Evolutionary conservation across 53 echinoderm and acorn worm genomes (phyloP).

Genomic region (Temnopleurus reevesii): DNA sequence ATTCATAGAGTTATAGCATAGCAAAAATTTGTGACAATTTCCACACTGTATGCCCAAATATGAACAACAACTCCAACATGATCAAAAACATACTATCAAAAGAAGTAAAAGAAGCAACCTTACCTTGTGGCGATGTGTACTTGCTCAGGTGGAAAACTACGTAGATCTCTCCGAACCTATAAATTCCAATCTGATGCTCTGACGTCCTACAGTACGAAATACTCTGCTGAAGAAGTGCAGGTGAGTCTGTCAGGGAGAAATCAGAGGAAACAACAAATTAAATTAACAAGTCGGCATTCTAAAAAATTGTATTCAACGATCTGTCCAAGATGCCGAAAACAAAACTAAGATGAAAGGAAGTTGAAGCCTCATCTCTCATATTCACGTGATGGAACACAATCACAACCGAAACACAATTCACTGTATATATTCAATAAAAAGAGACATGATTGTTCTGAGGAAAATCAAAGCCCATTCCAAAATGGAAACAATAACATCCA

Average conservation of each 20-base stretch:
- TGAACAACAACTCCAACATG: too few relatives aligned
- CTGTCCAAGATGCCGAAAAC: too few relatives aligned
- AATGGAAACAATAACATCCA: not conserved
- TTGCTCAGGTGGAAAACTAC: constrained; percentile 3
- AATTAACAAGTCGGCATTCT: not conserved
- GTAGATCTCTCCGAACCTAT: not conserved
- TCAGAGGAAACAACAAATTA: not conserved
- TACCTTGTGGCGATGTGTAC: constrained; percentile 16
- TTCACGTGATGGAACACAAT: too few relatives aligned
- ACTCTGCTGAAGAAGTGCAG: not conserved
- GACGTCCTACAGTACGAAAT: not conserved
- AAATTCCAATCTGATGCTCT: not conserved
- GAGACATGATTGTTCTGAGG: too few relatives aligned
- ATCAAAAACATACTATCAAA: too few relatives aligned
- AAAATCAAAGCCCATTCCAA: not conserved
- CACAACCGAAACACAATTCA: too few relatives aligned
- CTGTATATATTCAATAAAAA: too few relatives aligned
- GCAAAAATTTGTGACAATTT: too few relatives aligned
- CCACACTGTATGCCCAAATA: too few relatives aligned
- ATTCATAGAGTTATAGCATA: too few relatives aligned
- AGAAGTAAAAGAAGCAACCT: not conserved
- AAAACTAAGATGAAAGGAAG: too few relatives aligned
- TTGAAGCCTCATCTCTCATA: too few relatives aligned
- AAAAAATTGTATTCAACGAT: not conserved
- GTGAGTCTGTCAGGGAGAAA: not conserved